These are phyloP conservation scores for Drosophila demipolita DNA, from an alignment of 2,888 invertebrate genomes.

Conservation along the genomic window DNA sequence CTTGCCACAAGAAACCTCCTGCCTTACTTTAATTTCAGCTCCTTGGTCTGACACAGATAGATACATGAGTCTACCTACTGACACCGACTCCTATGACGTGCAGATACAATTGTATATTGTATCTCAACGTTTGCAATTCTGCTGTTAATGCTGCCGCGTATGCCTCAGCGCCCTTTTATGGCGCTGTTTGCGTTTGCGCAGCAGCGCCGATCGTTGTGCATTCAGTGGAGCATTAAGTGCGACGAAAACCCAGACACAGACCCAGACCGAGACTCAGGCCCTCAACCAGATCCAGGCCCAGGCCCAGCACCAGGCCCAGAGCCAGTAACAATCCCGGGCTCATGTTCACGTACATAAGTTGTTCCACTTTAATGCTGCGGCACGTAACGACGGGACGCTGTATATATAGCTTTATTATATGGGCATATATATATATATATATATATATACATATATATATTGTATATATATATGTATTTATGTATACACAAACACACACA, in stretches of 20 bases:
- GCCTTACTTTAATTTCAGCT: constrained; percentile 84
- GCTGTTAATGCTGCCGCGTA: constrained; percentile 27
- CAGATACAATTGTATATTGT: constrained; percentile 79
- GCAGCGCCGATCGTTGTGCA: constrained; percentile 79
- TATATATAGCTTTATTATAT: constrained; percentile 51
- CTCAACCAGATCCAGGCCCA: constrained; percentile 17
- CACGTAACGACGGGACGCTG: constrained; percentile 67
- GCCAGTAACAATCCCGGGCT: constrained; percentile 13
- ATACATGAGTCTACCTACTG: constrained; percentile 73
- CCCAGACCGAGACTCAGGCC: constrained; percentile 3
- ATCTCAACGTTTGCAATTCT: constrained; percentile 47
- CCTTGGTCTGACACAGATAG: constrained; percentile 80
- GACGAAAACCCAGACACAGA: constrained; percentile 28
- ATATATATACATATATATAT: constrained; percentile 23
- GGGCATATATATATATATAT: constrained; percentile 24
- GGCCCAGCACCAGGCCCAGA: not conserved
- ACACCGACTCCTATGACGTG: constrained; percentile 62
- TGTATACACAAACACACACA: constrained; percentile 10
- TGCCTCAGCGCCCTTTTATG: constrained; percentile 61
- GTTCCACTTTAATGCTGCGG: constrained; percentile 79
- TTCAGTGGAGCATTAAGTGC: constrained; percentile 83
- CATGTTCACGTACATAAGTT: constrained; percentile 53
- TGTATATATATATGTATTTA: constrained; percentile 18
- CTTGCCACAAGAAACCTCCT: constrained; percentile 84
- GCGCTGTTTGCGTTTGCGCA: constrained; percentile 58